These are phyloP conservation scores for Micromys minutus DNA, from an alignment of 2,113 vertebrate species.

Conservation along the genomic window DNA sequence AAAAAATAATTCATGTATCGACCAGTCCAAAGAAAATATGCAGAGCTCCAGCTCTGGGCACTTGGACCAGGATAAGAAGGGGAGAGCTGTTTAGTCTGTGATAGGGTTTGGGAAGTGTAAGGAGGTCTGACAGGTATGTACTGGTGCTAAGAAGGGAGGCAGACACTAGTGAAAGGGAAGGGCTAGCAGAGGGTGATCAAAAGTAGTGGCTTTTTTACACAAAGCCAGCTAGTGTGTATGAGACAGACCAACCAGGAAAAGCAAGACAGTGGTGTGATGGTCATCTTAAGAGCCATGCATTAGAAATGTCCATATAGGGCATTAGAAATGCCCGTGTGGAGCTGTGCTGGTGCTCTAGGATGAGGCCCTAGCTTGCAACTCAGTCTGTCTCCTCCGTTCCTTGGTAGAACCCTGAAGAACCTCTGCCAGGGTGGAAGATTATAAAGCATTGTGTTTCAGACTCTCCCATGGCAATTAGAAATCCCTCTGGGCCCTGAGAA, in stretches of 20 bases:
- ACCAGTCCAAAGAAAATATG: not conserved
- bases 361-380: accelerated
- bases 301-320: not conserved
- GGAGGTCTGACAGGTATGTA: not conserved
- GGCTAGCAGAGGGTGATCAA: not conserved
- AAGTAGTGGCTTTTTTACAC: not conserved
- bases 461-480: accelerated
- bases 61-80: not conserved
- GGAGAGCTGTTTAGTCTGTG: conserved; percentile 18
- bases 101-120: not conserved
- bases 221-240: not conserved
- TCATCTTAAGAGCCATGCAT: not conserved
- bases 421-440: not conserved
- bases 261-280: accelerated
- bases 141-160: not conserved
- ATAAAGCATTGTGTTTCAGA: not conserved
- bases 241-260: conserved; percentile 27
- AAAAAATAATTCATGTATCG: not conserved
- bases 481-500: not conserved
- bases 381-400: accelerated
- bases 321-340: no score
- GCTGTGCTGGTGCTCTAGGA: not conserved
- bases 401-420: accelerated
- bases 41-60: not conserved
- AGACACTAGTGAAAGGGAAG: not conserved